Conservation (phyloP, 53 echinoderm and acorn worm genomes). For the Holothuria scabra region DNA sequence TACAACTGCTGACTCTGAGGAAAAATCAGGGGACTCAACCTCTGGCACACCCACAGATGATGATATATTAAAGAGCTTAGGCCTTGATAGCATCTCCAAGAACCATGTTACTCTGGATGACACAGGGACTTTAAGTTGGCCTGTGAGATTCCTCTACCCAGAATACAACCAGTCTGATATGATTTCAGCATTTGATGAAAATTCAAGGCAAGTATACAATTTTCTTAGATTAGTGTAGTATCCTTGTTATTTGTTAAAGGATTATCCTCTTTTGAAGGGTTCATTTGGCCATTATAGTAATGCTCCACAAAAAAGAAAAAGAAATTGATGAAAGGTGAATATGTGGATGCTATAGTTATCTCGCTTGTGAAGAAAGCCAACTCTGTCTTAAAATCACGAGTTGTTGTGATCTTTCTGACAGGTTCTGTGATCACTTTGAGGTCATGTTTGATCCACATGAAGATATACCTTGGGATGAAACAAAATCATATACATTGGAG, state of each 20-base stretch:
- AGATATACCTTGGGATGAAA: slow-evolving; percentile 77
- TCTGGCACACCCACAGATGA: neutral
- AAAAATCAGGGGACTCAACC: neutral
- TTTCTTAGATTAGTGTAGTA: no score
- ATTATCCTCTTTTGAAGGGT: no score
- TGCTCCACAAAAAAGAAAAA: no score
- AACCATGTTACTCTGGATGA: slow-evolving; percentile 65
- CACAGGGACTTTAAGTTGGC: slow-evolving; percentile 81
- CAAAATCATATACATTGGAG: slow-evolving; percentile 58
- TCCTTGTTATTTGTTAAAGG: no score
- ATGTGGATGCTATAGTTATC: no score
- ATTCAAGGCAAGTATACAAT: slow-evolving; percentile 61
- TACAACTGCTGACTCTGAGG: neutral
- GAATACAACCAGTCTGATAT: slow-evolving; percentile 88
- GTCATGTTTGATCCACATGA: slow-evolving; percentile 75
- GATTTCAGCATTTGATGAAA: slow-evolving; percentile 84
- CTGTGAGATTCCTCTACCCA: slow-evolving; percentile 91
- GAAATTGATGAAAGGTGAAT: no score
- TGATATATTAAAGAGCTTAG: slow-evolving; percentile 8
- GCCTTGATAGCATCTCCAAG: slow-evolving; percentile 25
- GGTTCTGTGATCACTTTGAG: slow-evolving; percentile 80
- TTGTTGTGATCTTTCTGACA: slow-evolving; percentile 30
- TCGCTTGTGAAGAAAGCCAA: no score
- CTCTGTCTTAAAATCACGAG: no score
- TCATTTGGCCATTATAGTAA: no score